phyloP scores from a whole-genome alignment of 2,888 invertebrate species.

The Mylabris sibirica region DNA sequence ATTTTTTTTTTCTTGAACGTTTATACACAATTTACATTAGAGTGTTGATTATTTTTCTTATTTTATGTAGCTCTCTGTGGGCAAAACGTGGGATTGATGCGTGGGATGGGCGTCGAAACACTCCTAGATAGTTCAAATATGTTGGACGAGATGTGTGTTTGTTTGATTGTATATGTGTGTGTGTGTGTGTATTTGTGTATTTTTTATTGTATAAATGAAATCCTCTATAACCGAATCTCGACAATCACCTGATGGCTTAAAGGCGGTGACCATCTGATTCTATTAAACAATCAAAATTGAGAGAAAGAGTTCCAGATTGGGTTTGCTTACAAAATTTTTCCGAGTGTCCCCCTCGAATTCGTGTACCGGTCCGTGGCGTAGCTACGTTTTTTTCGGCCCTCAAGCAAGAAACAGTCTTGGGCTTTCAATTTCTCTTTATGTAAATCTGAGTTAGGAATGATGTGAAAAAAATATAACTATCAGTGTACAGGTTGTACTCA shows the following conservation, averaged over 20 bases:
- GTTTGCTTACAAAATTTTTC: not conserved
- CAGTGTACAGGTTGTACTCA: no score
- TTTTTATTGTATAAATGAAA: slow-evolving; percentile 36
- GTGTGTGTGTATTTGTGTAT: not conserved
- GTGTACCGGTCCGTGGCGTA: no score
- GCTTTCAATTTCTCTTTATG: no score
- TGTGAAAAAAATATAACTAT: no score
- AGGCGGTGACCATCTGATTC: slow-evolving; percentile 6
- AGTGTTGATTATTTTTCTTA: slow-evolving; percentile 33
- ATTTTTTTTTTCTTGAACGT: slow-evolving; percentile 5
- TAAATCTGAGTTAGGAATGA: no score
- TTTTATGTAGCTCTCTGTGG: slow-evolving; percentile 27
- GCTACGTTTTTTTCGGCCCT: no score
- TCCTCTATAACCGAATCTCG: not conserved
- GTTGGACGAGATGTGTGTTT: slow-evolving; percentile 35
- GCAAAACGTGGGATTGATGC: slow-evolving; percentile 47
- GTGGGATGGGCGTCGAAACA: slow-evolving; percentile 49
- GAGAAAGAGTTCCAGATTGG: not conserved
- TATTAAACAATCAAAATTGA: not conserved
- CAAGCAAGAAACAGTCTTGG: no score
- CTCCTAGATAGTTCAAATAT: slow-evolving; percentile 51
- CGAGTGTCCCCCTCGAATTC: no score
- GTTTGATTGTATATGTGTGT: no score
- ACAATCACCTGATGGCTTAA: slow-evolving; percentile 2
- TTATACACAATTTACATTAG: slow-evolving; percentile 39